Evolutionary conservation across 92 coral and sea anemone species (phyloP).

Genomic region (Zoanthus solanderi): DNA sequence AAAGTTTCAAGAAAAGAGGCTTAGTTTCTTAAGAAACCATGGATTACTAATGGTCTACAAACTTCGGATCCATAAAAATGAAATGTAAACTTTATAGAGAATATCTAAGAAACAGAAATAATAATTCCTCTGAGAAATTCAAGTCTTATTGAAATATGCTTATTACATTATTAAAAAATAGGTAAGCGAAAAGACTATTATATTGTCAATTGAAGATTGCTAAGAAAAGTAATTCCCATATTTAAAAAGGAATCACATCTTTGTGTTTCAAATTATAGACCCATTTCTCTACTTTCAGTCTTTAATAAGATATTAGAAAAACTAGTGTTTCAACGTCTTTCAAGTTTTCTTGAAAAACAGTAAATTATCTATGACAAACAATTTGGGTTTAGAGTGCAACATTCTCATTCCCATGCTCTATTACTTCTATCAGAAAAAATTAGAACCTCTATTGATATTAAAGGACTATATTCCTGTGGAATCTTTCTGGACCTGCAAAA

Average conservation of each 20-base stretch:
- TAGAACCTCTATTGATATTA: neutral
- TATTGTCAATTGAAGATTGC: too few relatives aligned
- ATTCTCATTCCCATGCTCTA: neutral
- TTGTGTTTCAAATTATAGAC: too few relatives aligned
- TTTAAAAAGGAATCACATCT: too few relatives aligned
- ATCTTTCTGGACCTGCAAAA: conserved; percentile 22
- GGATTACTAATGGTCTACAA: neutral
- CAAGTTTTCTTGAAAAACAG: conserved; percentile 30
- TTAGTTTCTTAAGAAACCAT: neutral
- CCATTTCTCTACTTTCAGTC: neutral
- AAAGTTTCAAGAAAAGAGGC: neutral
- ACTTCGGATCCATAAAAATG: neutral
- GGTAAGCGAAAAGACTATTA: conserved; percentile 48
- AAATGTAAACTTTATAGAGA: conserved; percentile 23
- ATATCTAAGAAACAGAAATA: conserved; percentile 30
- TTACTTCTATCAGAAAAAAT: conserved; percentile 4
- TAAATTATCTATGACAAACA: conserved; percentile 19
- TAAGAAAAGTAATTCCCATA: too few relatives aligned
- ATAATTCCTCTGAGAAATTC: conserved; percentile 22
- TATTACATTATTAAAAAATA: conserved; percentile 47
- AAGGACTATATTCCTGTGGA: conserved; percentile 17
- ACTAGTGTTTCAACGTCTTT: neutral
- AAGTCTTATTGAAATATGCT: neutral
- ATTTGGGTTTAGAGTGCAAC: conserved; percentile 37
- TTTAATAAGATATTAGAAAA: conserved; percentile 55